Evolutionary conservation across 2,888 invertebrate species (phyloP).

Genomic region (Hyposoter didymator): DNA sequence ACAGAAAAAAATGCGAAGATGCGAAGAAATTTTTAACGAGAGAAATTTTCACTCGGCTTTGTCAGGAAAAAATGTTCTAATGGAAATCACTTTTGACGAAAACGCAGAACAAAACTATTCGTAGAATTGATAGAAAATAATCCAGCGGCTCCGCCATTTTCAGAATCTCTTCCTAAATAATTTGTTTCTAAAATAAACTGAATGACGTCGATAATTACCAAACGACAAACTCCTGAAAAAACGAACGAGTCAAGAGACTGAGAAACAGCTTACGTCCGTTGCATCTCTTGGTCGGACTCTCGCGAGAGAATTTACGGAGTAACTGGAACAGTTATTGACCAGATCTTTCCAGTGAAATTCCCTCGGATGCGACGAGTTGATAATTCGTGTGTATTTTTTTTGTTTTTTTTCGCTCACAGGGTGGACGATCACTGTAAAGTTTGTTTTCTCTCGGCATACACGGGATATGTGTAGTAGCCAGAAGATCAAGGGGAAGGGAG

Average conservation of each 20-base stretch:
- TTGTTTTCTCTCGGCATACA: constrained; percentile 25
- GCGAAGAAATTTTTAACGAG: not conserved
- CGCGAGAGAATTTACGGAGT: constrained; percentile 16
- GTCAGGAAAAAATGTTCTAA: not conserved
- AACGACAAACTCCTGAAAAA: not conserved
- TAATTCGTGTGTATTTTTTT: constrained; percentile 10
- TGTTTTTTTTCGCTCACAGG: constrained; percentile 4
- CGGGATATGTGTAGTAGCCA: constrained; percentile 25
- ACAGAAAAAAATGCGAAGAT: not conserved
- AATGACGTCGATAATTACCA: not conserved
- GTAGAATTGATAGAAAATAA: not conserved
- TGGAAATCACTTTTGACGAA: not conserved
- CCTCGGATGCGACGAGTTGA: not conserved
- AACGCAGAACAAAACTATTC: not conserved
- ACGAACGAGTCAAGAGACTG: not conserved
- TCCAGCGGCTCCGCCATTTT: not conserved
- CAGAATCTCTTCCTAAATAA: not conserved
- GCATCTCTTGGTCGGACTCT: not conserved
- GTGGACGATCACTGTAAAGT: constrained; percentile 22
- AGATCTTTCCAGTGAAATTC: constrained; percentile 8
- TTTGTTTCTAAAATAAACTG: not conserved
- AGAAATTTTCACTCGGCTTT: not conserved
- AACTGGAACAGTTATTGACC: constrained; percentile 30
- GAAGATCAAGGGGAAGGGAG: constrained; percentile 13
- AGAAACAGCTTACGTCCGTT: not conserved